Evolutionary conservation across 2,888 invertebrate genomes (phyloP).

Genomic region (Agrochola circellaris): DNA sequence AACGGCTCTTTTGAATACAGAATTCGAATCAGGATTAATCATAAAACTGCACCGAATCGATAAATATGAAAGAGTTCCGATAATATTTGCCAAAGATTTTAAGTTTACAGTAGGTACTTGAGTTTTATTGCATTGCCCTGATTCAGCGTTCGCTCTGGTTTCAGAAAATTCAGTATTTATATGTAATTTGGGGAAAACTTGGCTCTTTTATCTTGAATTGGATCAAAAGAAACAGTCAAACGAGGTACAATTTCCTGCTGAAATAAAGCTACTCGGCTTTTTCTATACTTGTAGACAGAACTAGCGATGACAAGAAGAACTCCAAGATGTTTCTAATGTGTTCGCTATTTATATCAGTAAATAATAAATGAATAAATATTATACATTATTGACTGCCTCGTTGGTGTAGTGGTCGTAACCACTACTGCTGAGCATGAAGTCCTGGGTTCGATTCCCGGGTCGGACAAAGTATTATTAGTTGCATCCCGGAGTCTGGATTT

Average conservation of each 20-base stretch:
- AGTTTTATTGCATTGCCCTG: constrained; percentile 47
- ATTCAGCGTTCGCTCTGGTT: constrained; percentile 35
- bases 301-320: background rate
- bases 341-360: too few species aligned
- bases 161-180: constrained; percentile 45
- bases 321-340: background rate
- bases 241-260: background rate
- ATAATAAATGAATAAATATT: too few species aligned
- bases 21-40: constrained; percentile 2
- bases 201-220: constrained; percentile 47
- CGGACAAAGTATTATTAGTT: too few species aligned
- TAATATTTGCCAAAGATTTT: constrained; percentile 49
- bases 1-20: background rate
- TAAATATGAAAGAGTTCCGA: constrained; percentile 37
- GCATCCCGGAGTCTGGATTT: too few species aligned
- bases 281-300: background rate
- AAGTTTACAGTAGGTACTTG: constrained; percentile 45
- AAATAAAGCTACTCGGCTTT: background rate
- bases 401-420: too few species aligned
- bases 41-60: constrained; percentile 38
- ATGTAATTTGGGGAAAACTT: constrained; percentile 47
- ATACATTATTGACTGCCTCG: too few species aligned
- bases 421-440: too few species aligned
- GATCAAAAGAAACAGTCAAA: constrained; percentile 14
- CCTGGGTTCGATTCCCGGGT: too few species aligned